Percentiles rank a stretch among this genome's conserved stretches.
Conservation (phyloP, 2,113 vertebrate species). For the Cercocebus atys region DNA sequence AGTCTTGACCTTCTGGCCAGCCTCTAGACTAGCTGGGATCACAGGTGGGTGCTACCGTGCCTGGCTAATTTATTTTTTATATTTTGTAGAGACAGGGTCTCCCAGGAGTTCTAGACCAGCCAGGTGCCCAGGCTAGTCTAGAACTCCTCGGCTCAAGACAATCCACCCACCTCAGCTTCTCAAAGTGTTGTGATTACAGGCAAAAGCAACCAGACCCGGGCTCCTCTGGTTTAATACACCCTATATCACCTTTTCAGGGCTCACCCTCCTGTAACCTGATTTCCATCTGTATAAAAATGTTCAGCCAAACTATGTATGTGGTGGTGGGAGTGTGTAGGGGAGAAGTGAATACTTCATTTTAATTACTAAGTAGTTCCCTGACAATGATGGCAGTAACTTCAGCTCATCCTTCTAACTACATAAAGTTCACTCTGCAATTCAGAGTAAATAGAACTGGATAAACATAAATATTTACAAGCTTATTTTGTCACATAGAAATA, state of each 20-base stretch:
- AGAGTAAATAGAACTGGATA: not conserved
- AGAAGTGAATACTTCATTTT: not conserved
- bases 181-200: too few relatives aligned
- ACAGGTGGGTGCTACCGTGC: too few relatives aligned
- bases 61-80: too few relatives aligned
- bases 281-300: not conserved
- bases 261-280: not conserved
- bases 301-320: not conserved
- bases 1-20: too few relatives aligned
- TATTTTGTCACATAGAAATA: constrained; percentile 38
- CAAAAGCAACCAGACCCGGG: too few relatives aligned
- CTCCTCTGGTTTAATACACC: not conserved
- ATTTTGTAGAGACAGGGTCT: too few relatives aligned
- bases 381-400: not conserved
- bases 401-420: not conserved
- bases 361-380: not conserved
- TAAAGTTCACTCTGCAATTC: not conserved
- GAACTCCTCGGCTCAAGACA: too few relatives aligned
- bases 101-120: too few relatives aligned
- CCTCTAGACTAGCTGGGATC: too few relatives aligned
- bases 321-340: rapidly evolving
- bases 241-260: not conserved
- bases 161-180: too few relatives aligned
- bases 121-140: too few relatives aligned
- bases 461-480: constrained; percentile 49